Percentiles rank a stretch among this genome's conserved stretches.
phyloP scores from a whole-genome alignment of 2,797 vertebrate genomes.

The Hypotaenidia okinawae region DNA sequence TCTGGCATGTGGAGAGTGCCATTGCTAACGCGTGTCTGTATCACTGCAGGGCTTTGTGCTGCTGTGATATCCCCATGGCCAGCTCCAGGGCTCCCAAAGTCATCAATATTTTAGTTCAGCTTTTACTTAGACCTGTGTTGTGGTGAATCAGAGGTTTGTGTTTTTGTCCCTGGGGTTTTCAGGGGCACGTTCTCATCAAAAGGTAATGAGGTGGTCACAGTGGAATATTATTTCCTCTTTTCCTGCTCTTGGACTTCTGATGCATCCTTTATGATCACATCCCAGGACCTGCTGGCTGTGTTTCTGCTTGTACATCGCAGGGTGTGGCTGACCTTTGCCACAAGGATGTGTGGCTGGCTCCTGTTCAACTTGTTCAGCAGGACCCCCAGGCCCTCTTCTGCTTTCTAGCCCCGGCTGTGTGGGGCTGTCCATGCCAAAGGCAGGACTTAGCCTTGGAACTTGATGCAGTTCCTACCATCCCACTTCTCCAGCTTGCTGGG shows the following conservation, averaged over 20 bases:
- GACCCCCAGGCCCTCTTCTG: not conserved
- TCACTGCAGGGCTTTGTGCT: not conserved
- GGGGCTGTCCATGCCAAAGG: not conserved
- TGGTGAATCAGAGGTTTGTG: not conserved
- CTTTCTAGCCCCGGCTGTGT: not conserved
- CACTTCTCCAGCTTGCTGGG: not conserved
- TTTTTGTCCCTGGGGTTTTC: not conserved
- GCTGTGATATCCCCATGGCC: rapidly evolving
- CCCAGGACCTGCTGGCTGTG: not conserved
- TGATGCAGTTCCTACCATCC: not conserved
- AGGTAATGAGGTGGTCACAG: not conserved
- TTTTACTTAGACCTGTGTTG: not conserved
- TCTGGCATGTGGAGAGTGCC: rapidly evolving
- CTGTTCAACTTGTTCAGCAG: not conserved
- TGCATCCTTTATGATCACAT: rapidly evolving
- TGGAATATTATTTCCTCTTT: not conserved
- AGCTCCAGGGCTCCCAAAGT: not conserved
- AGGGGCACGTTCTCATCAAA: not conserved
- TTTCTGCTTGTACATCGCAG: not conserved
- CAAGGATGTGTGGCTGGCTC: not conserved
- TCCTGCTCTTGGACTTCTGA: not conserved
- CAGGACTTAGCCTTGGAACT: not conserved
- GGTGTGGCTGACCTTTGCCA: not conserved
- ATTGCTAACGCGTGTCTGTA: rapidly evolving
- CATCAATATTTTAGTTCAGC: not conserved